Conservation (phyloP, 2,113 vertebrate species). For the Spizaetus ornatus region DNA sequence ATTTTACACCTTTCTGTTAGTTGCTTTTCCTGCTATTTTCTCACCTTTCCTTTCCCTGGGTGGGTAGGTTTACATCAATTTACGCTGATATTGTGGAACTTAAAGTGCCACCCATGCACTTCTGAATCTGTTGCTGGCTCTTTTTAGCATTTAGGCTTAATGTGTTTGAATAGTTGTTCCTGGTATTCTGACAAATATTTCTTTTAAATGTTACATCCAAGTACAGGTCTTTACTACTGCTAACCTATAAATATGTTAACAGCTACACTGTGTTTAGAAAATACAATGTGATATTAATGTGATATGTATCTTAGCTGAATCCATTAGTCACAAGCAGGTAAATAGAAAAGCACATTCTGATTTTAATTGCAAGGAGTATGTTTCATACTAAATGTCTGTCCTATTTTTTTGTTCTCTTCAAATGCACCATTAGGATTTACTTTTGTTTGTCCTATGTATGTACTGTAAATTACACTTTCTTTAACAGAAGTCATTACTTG, state of each 20-base stretch:
- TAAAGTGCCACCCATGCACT: background rate
- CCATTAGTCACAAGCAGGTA: conserved; percentile 57
- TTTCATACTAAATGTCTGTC: conserved; percentile 41
- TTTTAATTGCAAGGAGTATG: conserved; percentile 61
- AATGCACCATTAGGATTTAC: background rate
- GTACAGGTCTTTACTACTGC: background rate
- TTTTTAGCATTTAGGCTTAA: conserved; percentile 70
- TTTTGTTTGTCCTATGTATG: background rate
- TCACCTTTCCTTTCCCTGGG: conserved; percentile 46
- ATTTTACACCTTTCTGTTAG: conserved; percentile 32
- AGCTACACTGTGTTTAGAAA: conserved; percentile 41
- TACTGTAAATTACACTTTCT: conserved; percentile 11
- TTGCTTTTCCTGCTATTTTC: conserved; percentile 38
- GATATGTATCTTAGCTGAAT: conserved; percentile 60
- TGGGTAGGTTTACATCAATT: background rate
- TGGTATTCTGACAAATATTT: conserved; percentile 18
- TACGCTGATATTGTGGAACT: conserved; percentile 12
- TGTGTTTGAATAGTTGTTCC: conserved; percentile 43
- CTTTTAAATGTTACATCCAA: conserved; percentile 3
- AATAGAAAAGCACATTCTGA: conserved; percentile 56
- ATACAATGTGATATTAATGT: conserved; percentile 65
- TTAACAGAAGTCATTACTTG: conserved; percentile 37
- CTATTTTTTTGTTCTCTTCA: conserved; percentile 40
- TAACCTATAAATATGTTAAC: conserved; percentile 24
- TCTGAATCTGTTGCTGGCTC: background rate